phyloP scores from a whole-genome alignment of 2,888 invertebrate genomes.

The Acanthosepion pharaonis region DNA sequence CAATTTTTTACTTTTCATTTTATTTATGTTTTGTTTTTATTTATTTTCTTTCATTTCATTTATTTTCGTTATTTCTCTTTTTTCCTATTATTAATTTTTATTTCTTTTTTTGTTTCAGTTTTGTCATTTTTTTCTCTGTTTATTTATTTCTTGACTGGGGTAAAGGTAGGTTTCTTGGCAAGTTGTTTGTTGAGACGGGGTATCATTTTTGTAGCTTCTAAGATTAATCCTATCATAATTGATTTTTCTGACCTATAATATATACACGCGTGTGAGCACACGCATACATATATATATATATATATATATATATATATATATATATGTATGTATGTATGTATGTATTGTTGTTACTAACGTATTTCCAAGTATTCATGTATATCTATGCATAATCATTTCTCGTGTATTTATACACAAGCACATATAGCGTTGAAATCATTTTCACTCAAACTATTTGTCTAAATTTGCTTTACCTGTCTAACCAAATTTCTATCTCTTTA shows the following conservation, averaged over 20 bases:
- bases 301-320: neutral
- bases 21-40: neutral
- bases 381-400: neutral
- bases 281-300: neutral
- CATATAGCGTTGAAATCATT: neutral
- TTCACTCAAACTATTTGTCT: neutral
- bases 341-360: neutral
- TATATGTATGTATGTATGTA: neutral
- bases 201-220: neutral
- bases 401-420: neutral
- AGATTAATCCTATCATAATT: neutral
- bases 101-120: neutral
- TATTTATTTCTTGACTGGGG: neutral
- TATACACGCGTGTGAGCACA: neutral
- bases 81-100: neutral
- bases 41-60: neutral
- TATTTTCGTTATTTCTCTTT: neutral
- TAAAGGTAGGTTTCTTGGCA: neutral
- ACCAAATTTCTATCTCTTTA: neutral
- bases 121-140: neutral
- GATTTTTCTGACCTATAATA: neutral
- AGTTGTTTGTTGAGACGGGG: neutral
- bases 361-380: neutral
- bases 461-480: neutral
- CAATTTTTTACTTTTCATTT: neutral